A percentile compares a stretch with the other conserved stretches of the same genome.
Evolutionary conservation across 1,140 invertebrate species (phyloP).

Genomic region (Penaeus chinensis): DNA sequence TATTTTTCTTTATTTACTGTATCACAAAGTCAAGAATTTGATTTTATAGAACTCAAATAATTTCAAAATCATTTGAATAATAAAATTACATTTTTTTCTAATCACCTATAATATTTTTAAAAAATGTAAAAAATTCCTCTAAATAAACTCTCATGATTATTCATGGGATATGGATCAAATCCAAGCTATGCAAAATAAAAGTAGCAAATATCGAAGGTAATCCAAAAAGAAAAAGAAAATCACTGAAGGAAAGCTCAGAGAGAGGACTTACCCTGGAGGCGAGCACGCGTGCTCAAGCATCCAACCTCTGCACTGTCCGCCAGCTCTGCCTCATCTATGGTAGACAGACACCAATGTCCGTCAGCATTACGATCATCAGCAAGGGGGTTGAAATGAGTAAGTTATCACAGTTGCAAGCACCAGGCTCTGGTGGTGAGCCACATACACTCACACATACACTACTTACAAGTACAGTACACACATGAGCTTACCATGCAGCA

Average conservation of each 20-base stretch:
- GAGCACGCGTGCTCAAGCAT: conserved; percentile 55
- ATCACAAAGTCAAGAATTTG: no score
- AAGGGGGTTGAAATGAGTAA: no score
- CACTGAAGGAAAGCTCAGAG: background rate
- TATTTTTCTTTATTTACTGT: no score
- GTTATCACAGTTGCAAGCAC: background rate
- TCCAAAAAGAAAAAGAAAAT: background rate
- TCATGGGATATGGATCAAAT: background rate
- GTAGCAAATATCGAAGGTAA: background rate
- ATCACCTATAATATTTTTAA: background rate
- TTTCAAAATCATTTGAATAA: no score
- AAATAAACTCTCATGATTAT: background rate
- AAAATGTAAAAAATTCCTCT: background rate
- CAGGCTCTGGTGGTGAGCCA: background rate
- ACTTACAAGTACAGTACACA: no score
- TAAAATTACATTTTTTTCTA: no score
- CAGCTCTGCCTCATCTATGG: conserved; percentile 57
- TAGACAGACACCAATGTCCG: conserved; percentile 49
- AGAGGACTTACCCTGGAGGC: conserved; percentile 55
- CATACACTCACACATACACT: conserved; percentile 11
- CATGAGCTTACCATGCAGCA: no score
- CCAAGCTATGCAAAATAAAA: background rate
- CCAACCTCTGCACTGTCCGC: conserved; percentile 56
- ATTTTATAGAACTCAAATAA: no score
- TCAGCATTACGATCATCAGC: conserved; percentile 30